A percentile compares a stretch with the other conserved stretches of the same genome.
These are phyloP conservation scores for Musca vetustissima DNA, from an alignment of 1,140 invertebrate species.

Conservation along the genomic window DNA sequence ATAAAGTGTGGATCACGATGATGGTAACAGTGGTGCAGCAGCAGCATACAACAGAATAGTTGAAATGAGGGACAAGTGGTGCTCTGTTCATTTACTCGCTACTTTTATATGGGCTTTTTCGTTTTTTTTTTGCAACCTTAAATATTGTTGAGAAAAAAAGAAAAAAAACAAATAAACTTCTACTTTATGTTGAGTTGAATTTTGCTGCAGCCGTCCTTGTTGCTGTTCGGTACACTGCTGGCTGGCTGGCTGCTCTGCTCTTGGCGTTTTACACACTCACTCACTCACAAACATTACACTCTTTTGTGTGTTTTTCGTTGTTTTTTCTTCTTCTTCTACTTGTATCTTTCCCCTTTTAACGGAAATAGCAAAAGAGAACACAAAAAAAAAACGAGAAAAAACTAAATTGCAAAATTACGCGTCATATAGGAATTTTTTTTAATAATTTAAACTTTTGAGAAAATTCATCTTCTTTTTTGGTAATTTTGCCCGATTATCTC, in stretches of 20 bases:
- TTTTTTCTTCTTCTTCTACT: too few species aligned
- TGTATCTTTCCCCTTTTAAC: slow-evolving; percentile 14
- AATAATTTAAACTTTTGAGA: slow-evolving; percentile 5
- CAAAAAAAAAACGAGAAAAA: neutral
- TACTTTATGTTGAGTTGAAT: slow-evolving; percentile 6
- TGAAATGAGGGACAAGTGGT: too few species aligned
- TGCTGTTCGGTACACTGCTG: neutral
- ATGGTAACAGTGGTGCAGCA: too few species aligned
- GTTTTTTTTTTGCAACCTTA: too few species aligned
- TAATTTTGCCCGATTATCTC: too few species aligned
- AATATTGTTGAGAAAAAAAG: slow-evolving; percentile 2
- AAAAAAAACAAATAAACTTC: slow-evolving; percentile 17
- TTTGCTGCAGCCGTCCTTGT: neutral
- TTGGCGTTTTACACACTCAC: slow-evolving; percentile 2
- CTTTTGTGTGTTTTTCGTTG: slow-evolving; percentile 11
- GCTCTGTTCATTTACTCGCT: too few species aligned
- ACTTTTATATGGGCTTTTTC: too few species aligned
- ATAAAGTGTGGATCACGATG: too few species aligned
- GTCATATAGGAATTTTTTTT: slow-evolving; percentile 23
- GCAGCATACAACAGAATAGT: too few species aligned
- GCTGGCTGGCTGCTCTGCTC: slow-evolving; percentile 16
- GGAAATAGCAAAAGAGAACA: slow-evolving; percentile 25
- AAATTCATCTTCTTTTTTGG: neutral
- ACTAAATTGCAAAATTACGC: slow-evolving; percentile 21
- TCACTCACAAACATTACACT: too few species aligned